Evolutionary conservation across 2,113 vertebrate genomes (phyloP), one percentile per base, ranked within the genome.

Genomic region (Paracanthobrama guichenoti): DNA sequence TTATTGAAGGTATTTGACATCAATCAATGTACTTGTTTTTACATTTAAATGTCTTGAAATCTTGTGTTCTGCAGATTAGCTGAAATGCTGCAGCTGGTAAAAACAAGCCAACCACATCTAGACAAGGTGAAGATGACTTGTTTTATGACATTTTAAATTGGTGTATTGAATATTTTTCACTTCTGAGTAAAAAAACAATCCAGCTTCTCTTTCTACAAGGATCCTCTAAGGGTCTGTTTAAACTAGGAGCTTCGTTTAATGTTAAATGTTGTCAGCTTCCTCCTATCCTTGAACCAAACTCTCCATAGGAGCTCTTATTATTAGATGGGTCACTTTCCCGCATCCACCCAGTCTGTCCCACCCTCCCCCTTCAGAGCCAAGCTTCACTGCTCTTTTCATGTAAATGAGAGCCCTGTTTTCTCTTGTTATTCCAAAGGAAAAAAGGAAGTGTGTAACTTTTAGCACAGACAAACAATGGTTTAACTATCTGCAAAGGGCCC

Each of bases 51-150:
- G 62, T 66, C 22, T 44, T 84, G 8, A 35, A 24, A 86, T 60
- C 60, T 72, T 83, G 88, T 83, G 59, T 86, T 90, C 91, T 84
- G 90, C 88, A 99, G 98, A 94, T 94, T 99, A 39, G 92, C 95
- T 87, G 94, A 96, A 90, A 98, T 96, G 79, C 92, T 99, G 67
- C 92, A 96, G 16, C 88, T 93, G 85, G 75, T 94, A 81, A 93
- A 95, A 91, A 83, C 92, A 73, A 91, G 91, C 46, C 93, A 90
- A 1, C 93, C 95, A 6, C 98, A 99, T 90, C 95, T 99, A 75
- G 97, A 99, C 94, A 96, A 98, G 96, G 98, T 99, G 97, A 92
- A 35, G 24, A 67, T n/a, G 7, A n/a, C 2, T 6, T 4, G 18
- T n/a, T 53, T 75, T 53, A 28, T 18, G 24, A 53, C 3, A 59